Percentiles rank a stretch among this genome's conserved stretches.
phyloP scores from a whole-genome alignment of 2,113 vertebrate genomes.

The Semnopithecus entellus region DNA sequence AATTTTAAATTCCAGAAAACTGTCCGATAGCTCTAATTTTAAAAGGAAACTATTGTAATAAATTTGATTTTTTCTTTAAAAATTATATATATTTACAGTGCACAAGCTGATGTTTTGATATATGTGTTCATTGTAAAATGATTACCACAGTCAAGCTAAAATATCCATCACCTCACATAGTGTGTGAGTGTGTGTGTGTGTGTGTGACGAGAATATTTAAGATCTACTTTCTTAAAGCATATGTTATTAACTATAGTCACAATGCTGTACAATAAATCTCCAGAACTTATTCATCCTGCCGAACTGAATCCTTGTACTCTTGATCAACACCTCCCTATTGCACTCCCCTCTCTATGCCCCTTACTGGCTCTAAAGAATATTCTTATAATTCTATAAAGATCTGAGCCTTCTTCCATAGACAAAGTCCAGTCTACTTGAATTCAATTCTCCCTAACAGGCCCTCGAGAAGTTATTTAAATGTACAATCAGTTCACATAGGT shows the following conservation, averaged over 20 bases:
- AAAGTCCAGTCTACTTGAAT: neutral
- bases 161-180: neutral
- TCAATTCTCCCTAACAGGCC: neutral
- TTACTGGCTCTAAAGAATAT: neutral
- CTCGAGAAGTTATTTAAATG: neutral
- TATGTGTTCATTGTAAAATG: neutral
- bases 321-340: too few relatives aligned
- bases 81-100: neutral
- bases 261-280: too few relatives aligned
- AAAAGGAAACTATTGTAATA: slow-evolving; percentile 22
- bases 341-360: too few relatives aligned
- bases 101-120: neutral
- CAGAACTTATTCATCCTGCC: neutral
- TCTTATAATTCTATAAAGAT: neutral
- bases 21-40: neutral
- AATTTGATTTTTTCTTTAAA: neutral
- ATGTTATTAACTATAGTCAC: neutral
- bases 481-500: neutral
- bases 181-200: too few relatives aligned
- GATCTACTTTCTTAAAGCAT: neutral
- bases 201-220: neutral
- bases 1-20: neutral
- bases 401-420: neutral
- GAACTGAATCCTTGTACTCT: neutral
- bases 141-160: neutral